phyloP scores from a whole-genome alignment of 2,113 vertebrate species.

The Gymnobelideus leadbeateri region DNA sequence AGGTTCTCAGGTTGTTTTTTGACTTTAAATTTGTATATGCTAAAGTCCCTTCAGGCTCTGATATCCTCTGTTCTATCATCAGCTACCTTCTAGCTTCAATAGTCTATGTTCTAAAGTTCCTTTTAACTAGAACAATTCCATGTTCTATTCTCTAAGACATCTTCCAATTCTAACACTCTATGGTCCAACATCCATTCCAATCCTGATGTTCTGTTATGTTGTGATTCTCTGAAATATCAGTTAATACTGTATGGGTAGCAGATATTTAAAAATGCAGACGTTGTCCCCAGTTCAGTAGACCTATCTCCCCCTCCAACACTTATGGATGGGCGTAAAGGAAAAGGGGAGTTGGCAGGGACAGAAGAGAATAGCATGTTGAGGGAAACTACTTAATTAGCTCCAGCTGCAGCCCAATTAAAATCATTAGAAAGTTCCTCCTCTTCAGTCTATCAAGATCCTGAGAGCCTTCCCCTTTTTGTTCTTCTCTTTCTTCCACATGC shows the following conservation, averaged over 20 bases:
- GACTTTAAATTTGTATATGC: not conserved
- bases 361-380: not conserved
- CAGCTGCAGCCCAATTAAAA: conserved; percentile 16
- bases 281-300: not conserved
- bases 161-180: not conserved
- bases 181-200: not conserved
- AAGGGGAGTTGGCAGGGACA: not conserved
- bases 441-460: not conserved
- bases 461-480: not conserved
- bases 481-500: not conserved
- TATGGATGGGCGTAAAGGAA: not conserved
- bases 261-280: not conserved
- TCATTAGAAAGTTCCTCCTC: not conserved
- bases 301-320: not conserved
- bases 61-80: not conserved
- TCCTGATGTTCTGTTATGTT: not conserved
- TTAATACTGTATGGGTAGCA: not conserved
- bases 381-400: not conserved
- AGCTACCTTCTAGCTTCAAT: not conserved
- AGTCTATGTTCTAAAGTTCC: not conserved
- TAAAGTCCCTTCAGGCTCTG: not conserved
- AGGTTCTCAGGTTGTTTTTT: not conserved
- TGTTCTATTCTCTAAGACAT: not conserved
- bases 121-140: not conserved
- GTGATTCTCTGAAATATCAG: not conserved